Conservation (phyloP, 2,797 vertebrate genomes). For the Coregonus ussuriensis region DNA sequence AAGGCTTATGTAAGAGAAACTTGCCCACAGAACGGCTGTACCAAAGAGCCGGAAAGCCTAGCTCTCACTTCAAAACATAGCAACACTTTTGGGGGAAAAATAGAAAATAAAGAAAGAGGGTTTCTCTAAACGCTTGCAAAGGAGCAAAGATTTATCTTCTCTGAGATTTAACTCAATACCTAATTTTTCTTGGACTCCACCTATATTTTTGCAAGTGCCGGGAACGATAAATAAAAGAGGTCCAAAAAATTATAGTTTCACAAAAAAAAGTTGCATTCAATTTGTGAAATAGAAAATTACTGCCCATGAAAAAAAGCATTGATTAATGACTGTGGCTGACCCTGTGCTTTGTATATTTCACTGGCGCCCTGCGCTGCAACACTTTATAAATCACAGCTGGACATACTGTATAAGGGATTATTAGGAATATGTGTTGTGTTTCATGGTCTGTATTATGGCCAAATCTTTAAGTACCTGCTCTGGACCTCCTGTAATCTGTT, state of each 20-base stretch:
- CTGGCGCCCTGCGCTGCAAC: constrained; percentile 73
- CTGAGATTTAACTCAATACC: constrained; percentile 69
- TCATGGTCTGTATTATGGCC: constrained; percentile 66
- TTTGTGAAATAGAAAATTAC: constrained; percentile 82
- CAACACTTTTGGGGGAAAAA: constrained; percentile 34
- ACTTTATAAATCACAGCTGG: constrained; percentile 86
- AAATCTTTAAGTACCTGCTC: constrained; percentile 66
- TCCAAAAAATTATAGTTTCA: constrained; percentile 77
- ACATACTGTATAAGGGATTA: constrained; percentile 65
- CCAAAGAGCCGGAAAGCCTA: not conserved
- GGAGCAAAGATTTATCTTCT: constrained; percentile 74
- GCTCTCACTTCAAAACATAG: constrained; percentile 7
- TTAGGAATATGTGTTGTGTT: constrained; percentile 66
- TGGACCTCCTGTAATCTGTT: constrained; percentile 67
- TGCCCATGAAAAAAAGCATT: constrained; percentile 74
- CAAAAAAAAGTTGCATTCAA: constrained; percentile 76
- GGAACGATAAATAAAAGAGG: constrained; percentile 74
- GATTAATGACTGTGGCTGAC: constrained; percentile 80
- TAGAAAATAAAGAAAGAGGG: constrained; percentile 31
- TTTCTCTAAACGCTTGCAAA: constrained; percentile 56
- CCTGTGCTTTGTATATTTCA: constrained; percentile 77
- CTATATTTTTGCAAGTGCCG: constrained; percentile 79
- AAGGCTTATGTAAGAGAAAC: constrained; percentile 45
- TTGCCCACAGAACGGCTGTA: not conserved
- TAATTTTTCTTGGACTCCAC: constrained; percentile 79